Conservation (phyloP, 2,888 invertebrate genomes). For the Anthoptus insignis region DNA sequence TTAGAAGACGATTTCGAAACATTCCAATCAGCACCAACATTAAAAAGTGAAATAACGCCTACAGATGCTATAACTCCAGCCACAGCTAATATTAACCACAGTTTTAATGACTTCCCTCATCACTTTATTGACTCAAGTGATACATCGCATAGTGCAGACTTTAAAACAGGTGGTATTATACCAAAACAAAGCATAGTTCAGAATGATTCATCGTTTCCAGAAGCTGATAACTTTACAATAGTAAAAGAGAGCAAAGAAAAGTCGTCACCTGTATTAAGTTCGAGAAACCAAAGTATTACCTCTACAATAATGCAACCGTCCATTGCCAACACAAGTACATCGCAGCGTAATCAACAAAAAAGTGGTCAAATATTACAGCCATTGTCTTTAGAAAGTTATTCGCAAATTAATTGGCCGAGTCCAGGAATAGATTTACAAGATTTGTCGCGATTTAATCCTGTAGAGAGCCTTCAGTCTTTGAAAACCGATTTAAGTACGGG, state of each 20-base stretch:
- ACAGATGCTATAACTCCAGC: constrained; percentile 50
- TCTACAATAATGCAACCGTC: constrained; percentile 67
- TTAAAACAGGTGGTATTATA: constrained; percentile 10
- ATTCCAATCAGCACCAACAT: constrained; percentile 75
- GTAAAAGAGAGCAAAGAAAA: constrained; percentile 50
- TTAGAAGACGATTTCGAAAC: constrained; percentile 78
- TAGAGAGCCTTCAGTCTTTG: constrained; percentile 77
- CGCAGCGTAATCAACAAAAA: constrained; percentile 62
- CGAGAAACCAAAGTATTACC: constrained; percentile 50
- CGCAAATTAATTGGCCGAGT: constrained; percentile 89
- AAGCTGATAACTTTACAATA: constrained; percentile 45
- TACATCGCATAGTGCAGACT: not conserved
- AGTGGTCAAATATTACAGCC: constrained; percentile 81
- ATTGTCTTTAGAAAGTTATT: constrained; percentile 79
- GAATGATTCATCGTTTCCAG: constrained; percentile 40
- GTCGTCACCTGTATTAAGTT: constrained; percentile 43
- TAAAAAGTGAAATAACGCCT: not conserved
- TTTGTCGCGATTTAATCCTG: constrained; percentile 81
- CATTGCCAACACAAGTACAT: constrained; percentile 51
- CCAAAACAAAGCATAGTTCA: constrained; percentile 55
- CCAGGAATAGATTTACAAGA: constrained; percentile 86
- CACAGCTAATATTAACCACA: constrained; percentile 29
- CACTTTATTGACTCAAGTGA: constrained; percentile 9
- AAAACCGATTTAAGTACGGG: constrained; percentile 70
- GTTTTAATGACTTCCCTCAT: constrained; percentile 8